phyloP scores from a whole-genome alignment of 2,113 vertebrate species.

The Oriolus oriolus region DNA sequence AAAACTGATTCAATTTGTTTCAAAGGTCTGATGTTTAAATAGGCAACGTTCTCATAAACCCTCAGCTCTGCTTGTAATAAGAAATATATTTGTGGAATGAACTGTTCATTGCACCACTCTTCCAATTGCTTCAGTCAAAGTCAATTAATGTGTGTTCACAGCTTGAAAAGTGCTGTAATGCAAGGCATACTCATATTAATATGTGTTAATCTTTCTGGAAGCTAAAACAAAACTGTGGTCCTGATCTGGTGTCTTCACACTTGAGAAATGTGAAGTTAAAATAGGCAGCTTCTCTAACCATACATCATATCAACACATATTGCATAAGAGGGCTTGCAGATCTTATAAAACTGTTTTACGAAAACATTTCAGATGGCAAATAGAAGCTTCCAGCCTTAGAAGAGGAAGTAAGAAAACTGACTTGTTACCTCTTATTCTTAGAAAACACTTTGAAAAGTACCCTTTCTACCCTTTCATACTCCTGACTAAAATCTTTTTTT shows the following conservation, averaged over 20 bases:
- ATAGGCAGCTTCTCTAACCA: not conserved
- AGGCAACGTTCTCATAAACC: not conserved
- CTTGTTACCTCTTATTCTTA: not conserved
- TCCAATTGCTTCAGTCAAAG: slow-evolving; percentile 19
- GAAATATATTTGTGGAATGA: not conserved
- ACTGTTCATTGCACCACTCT: not conserved
- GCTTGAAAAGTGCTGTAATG: not conserved
- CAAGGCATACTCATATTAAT: slow-evolving; percentile 3
- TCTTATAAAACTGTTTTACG: not conserved
- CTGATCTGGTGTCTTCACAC: not conserved
- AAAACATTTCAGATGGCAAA: not conserved
- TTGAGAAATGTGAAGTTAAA: not conserved
- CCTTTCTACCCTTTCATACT: not conserved
- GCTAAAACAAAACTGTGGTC: not conserved
- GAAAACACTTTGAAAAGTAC: not conserved
- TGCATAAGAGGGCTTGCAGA: not conserved
- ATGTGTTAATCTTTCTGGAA: not conserved
- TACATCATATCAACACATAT: not conserved
- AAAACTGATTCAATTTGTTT: not conserved
- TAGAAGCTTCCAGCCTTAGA: not conserved
- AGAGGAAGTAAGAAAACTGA: not conserved
- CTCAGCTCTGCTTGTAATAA: not conserved
- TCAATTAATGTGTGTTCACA: slow-evolving; percentile 26
- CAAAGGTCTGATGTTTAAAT: not conserved
- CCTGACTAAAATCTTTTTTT: not conserved